phyloP scores from a whole-genome alignment of 1,140 invertebrate genomes.

The Achroia grisella region DNA sequence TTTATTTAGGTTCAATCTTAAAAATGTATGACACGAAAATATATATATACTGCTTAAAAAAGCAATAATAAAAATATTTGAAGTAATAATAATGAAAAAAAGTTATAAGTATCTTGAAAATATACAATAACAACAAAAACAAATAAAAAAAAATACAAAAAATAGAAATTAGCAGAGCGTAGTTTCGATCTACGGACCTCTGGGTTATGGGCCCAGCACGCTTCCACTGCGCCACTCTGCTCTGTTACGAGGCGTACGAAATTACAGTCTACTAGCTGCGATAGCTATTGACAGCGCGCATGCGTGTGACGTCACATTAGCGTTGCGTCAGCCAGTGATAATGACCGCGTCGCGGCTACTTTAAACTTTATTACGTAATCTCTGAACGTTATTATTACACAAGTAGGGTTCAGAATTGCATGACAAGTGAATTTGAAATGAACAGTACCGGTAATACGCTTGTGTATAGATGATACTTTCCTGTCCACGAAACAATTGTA shows the following conservation, averaged over 20 bases:
- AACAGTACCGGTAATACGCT: too few relatives aligned
- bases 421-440: too few relatives aligned
- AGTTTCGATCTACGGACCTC: conserved; percentile 72
- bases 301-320: conserved; percentile 18
- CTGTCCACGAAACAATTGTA: too few relatives aligned
- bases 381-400: too few relatives aligned
- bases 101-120: neutral
- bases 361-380: too few relatives aligned
- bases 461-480: too few relatives aligned
- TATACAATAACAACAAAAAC: neutral
- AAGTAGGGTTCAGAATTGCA: too few relatives aligned
- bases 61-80: neutral
- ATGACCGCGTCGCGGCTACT: neutral
- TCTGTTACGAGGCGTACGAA: conserved; percentile 28
- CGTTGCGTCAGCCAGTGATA: neutral
- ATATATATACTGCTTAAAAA: neutral
- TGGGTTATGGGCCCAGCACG: conserved; percentile 99
- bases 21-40: neutral
- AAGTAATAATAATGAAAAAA: neutral
- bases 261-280: conserved; percentile 6
- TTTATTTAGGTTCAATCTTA: neutral
- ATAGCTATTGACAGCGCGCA: conserved; percentile 6
- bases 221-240: conserved; percentile 98
- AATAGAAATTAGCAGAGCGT: conserved; percentile 86
- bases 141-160: conserved; percentile 13